A percentile compares a stretch with the other conserved stretches of the same genome.
phyloP scores from a whole-genome alignment of 2,888 invertebrate species.

The Eupithecia subumbrata region DNA sequence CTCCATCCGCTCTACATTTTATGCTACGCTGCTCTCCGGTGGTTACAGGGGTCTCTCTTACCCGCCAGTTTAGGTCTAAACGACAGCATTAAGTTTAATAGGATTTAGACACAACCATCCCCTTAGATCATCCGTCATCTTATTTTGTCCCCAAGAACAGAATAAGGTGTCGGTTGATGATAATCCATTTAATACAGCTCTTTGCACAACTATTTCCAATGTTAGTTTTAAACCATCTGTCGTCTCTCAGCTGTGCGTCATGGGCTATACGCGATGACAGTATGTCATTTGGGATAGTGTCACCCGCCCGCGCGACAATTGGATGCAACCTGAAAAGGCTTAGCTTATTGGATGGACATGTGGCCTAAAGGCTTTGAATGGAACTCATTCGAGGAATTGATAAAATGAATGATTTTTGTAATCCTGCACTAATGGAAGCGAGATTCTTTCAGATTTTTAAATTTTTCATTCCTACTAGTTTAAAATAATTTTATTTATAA shows the following conservation, averaged over 20 bases:
- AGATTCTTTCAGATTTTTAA: not conserved
- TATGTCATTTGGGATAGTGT: conserved; percentile 23
- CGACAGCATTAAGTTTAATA: too few relatives aligned
- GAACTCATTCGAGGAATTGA: conserved; percentile 10
- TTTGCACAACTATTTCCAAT: not conserved
- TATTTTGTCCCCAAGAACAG: too few relatives aligned
- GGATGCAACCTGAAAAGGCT: conserved; percentile 28
- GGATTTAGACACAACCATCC: too few relatives aligned
- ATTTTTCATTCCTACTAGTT: not conserved
- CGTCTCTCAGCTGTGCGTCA: conserved; percentile 7
- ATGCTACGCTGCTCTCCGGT: too few relatives aligned
- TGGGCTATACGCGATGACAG: conserved; percentile 24
- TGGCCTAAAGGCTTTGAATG: conserved; percentile 30
- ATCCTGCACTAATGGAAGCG: not conserved
- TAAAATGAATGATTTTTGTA: not conserved
- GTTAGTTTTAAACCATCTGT: not conserved
- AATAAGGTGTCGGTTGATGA: too few relatives aligned
- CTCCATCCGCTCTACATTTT: too few relatives aligned
- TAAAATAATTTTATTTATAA: not conserved
- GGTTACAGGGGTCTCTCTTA: too few relatives aligned
- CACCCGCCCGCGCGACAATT: conserved; percentile 21
- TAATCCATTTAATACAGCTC: too few relatives aligned
- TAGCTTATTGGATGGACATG: conserved; percentile 32
- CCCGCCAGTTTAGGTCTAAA: too few relatives aligned
- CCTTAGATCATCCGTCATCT: too few relatives aligned